Evolutionary conservation across 2,113 vertebrate species (phyloP), one percentile per base, ranked within the genome.

Genomic region (Circaetus cinerascens): DNA sequence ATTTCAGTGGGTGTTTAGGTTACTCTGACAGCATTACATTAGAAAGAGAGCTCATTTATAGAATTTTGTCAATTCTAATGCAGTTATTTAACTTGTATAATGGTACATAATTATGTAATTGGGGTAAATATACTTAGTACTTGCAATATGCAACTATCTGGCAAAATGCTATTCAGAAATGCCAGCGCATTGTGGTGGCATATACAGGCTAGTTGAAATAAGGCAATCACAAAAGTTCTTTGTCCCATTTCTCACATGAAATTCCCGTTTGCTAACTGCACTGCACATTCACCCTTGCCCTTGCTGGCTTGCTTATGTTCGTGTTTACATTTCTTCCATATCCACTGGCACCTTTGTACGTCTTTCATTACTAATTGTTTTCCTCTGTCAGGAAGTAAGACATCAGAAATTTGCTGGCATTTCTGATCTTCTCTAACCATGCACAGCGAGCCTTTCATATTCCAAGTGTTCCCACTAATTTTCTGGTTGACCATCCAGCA

Each of bases 31-130:
- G 60, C 68, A 78, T 66, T 89, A 46, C 60, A 84, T 92, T 95
- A 89, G 59, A 91, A 84, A 72, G n/a, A 74, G 40, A 84, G 50
- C 36, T 89, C 40, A 81, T 86, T 86, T 84, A 92, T 83, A 96
- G 75, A 84, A 88, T 81, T 96, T 96, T 92, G 40, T 86, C 86
- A 95, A 79, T 97, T 97, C 75, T 91, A 75, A 90, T 73, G 91
- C 77, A 91, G 91, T 96, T 97, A 83, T 62, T 96, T 94, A 46
- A 40, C 67, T 86, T 80, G 38, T 85, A 95, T 92, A 97, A 98
- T 86, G 64, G 88, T 18, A 73, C 66, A 40, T 94, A 81, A 96
- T 96, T 93, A 94, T 89, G 71, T 87, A 96, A 96, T 90, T 94
- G 4, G 11, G 76, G 85, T 73, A 96, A 95, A 98, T 96, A 91